These are phyloP conservation scores for Cyaniris semiargus DNA, from an alignment of 2,888 invertebrate genomes.

Conservation along the genomic window DNA sequence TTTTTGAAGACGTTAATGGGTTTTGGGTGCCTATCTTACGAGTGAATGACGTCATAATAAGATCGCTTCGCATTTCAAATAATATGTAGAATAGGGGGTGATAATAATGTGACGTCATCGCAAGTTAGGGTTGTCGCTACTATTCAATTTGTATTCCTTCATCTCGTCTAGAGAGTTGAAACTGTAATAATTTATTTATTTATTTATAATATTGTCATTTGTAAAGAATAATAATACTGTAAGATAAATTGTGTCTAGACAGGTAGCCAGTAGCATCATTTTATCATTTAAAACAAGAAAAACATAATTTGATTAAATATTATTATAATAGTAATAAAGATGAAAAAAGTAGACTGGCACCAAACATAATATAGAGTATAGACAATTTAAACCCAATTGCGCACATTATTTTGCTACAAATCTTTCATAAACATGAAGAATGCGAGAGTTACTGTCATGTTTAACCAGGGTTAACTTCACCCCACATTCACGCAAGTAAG, in stretches of 20 bases:
- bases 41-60: constrained; percentile 65
- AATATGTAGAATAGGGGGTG: constrained; percentile 55
- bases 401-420: no score
- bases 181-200: no score
- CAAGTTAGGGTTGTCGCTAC: background rate
- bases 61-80: constrained; percentile 60
- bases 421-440: no score
- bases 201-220: background rate
- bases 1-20: constrained; percentile 11
- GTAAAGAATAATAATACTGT: no score
- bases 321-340: background rate
- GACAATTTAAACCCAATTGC: no score
- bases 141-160: background rate
- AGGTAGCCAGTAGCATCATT: no score
- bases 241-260: background rate
- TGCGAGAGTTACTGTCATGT: no score
- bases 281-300: background rate
- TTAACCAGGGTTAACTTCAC: no score
- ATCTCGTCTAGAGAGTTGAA: background rate
- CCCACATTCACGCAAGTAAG: background rate
- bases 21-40: constrained; percentile 36
- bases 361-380: no score
- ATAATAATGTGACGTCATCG: constrained; percentile 62
- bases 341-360: no score
- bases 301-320: background rate